Conservation (phyloP, 2,113 vertebrate species). For the Vidua macroura region DNA sequence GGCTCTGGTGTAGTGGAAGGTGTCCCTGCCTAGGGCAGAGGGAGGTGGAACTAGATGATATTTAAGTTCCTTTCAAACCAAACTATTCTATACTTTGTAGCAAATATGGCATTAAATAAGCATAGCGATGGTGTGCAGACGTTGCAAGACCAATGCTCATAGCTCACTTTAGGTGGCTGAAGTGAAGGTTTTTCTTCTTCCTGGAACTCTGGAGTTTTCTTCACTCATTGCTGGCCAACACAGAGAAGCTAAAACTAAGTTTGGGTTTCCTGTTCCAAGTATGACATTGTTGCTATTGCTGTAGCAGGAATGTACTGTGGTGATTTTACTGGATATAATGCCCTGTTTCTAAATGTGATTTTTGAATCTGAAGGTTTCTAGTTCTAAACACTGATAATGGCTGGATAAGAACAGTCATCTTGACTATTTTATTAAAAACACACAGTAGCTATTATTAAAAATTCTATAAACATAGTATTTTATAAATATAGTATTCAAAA, state of each 20-base stretch:
- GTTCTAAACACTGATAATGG: neutral
- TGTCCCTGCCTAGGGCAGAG: neutral
- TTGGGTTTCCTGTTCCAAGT: neutral
- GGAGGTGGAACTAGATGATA: neutral
- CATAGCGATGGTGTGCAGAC: too few relatives aligned
- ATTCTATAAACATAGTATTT: neutral
- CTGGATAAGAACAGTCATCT: neutral
- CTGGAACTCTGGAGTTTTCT: neutral
- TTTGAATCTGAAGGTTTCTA: neutral
- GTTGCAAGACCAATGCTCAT: neutral
- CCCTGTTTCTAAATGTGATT: neutral
- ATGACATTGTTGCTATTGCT: neutral
- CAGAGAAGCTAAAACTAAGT: neutral
- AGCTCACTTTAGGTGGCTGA: neutral
- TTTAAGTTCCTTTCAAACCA: neutral
- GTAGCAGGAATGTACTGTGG: neutral
- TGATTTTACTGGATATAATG: neutral
- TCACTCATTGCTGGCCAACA: neutral
- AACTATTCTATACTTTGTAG: neutral
- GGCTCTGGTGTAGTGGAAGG: neutral
- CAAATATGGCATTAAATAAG: neutral
- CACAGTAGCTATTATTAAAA: neutral
- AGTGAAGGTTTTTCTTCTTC: neutral
- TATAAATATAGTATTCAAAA: neutral
- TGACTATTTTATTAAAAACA: neutral